Percentiles rank a stretch among this genome's conserved stretches.
phyloP scores from a whole-genome alignment of 2,888 invertebrate species.

The Campopleginae sp. region DNA sequence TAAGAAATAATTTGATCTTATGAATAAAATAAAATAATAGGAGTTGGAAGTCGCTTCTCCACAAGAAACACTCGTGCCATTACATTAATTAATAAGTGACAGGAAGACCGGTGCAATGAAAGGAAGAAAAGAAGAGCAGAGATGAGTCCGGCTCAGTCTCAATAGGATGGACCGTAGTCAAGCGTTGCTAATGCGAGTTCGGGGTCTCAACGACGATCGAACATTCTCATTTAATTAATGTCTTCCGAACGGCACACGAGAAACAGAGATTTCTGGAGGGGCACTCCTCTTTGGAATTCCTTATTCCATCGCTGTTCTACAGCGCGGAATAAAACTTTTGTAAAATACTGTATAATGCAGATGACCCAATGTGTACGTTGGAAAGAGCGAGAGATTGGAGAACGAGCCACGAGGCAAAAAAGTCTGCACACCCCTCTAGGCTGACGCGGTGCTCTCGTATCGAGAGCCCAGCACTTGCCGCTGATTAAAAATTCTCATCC shows the following conservation, averaged over 20 bases:
- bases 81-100: neutral
- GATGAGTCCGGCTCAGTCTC: neutral
- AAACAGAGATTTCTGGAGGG: neutral
- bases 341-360: neutral
- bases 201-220: too few species aligned
- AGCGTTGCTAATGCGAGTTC: too few species aligned
- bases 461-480: constrained; percentile 48
- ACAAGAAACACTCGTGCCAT: neutral
- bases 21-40: neutral
- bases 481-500: constrained; percentile 65
- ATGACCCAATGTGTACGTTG: neutral
- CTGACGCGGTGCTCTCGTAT: constrained; percentile 26
- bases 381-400: constrained; percentile 27
- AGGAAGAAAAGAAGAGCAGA: neutral
- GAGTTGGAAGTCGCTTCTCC: neutral
- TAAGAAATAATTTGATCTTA: neutral
- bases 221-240: neutral
- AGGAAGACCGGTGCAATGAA: neutral
- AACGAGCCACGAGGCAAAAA: constrained; percentile 26
- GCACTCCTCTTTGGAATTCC: neutral
- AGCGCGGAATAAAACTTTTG: neutral
- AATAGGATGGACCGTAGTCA: neutral
- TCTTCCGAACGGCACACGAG: neutral
- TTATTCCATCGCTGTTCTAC: neutral
- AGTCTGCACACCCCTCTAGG: constrained; percentile 19